Evolutionary conservation across 2,888 invertebrate species (phyloP).

Genomic region (Chrysodeixis includens): DNA sequence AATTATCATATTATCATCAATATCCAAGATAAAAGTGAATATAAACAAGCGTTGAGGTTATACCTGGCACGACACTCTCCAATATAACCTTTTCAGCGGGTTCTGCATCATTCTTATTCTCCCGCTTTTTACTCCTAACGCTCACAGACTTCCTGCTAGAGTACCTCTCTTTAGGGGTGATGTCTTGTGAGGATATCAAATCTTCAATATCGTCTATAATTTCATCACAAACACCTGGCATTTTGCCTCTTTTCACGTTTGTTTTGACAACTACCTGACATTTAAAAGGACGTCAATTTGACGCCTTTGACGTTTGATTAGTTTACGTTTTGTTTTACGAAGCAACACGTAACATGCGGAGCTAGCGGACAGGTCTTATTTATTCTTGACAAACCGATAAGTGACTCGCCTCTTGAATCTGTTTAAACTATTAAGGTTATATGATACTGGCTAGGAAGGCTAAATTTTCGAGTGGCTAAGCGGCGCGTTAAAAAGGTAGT

Average conservation of each 20-base stretch:
- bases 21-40: slow-evolving; percentile 10
- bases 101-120: slow-evolving; percentile 66
- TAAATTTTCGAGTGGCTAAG: too few relatives aligned
- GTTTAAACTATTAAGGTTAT: too few relatives aligned
- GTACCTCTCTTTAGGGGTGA: slow-evolving; percentile 94
- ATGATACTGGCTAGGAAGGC: too few relatives aligned
- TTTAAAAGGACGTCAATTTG: background rate
- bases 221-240: slow-evolving; percentile 90
- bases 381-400: too few relatives aligned
- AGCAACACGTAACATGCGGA: too few relatives aligned
- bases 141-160: slow-evolving; percentile 92
- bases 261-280: slow-evolving; percentile 52
- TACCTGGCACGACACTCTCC: slow-evolving; percentile 90
- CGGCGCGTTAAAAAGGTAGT: too few relatives aligned
- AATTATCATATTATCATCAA: too few relatives aligned
- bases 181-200: slow-evolving; percentile 94
- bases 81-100: slow-evolving; percentile 84
- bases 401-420: too few relatives aligned
- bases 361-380: too few relatives aligned
- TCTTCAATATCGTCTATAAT: slow-evolving; percentile 96
- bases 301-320: background rate
- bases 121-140: slow-evolving; percentile 90
- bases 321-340: background rate
- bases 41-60: slow-evolving; percentile 69
- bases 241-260: slow-evolving; percentile 68